Evolutionary conservation across 2,113 vertebrate genomes (phyloP).

Genomic region (Ochotona curzoniae): DNA sequence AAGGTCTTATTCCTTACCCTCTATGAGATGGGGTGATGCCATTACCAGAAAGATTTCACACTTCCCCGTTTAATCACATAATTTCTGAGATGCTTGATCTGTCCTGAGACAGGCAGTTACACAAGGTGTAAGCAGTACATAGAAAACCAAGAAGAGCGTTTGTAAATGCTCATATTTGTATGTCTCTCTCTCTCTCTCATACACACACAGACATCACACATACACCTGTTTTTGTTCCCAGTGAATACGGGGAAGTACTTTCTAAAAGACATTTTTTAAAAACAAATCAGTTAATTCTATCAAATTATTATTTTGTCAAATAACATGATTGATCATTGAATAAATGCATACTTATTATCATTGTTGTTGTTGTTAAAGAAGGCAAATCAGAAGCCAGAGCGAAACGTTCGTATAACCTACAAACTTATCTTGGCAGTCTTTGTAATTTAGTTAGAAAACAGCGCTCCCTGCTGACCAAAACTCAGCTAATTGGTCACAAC

Average conservation of each 20-base stretch:
- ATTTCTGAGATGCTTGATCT: background rate
- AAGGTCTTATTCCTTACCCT: background rate
- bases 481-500: background rate
- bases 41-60: background rate
- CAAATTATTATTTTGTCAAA: constrained; percentile 22
- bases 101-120: background rate
- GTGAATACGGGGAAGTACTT: background rate
- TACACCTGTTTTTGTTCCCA: background rate
- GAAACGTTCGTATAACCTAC: background rate
- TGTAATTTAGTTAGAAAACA: constrained; percentile 77
- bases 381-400: background rate
- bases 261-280: constrained; percentile 6
- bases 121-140: background rate
- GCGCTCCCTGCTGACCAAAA: constrained; percentile 85
- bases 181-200: background rate
- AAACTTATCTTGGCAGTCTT: background rate
- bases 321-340: constrained; percentile 8
- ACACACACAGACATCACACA: background rate
- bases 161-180: background rate
- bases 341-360: background rate
- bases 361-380: background rate
- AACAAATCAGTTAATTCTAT: constrained; percentile 44
- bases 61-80: background rate
- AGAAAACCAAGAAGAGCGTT: background rate
- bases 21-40: background rate